Evolutionary conservation across 2,888 invertebrate species (phyloP).

Genomic region (Clivina fossor): DNA sequence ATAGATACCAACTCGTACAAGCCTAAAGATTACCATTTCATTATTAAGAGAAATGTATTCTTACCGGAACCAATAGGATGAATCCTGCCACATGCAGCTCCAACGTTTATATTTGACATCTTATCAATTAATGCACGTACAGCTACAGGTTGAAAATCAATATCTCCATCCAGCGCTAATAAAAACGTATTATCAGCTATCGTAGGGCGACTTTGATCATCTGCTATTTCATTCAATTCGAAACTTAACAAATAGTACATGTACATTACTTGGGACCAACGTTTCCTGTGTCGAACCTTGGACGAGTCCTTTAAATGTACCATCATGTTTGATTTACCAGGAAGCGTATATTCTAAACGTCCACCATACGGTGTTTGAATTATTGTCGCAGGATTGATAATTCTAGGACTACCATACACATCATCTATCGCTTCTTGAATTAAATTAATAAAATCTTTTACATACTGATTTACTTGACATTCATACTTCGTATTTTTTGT

Average conservation of each 20-base stretch:
- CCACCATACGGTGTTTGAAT: conserved; percentile 97
- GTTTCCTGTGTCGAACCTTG: conserved; percentile 95
- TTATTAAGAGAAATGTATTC: too few species aligned
- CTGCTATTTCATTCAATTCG: conserved; percentile 90
- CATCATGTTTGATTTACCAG: conserved; percentile 96
- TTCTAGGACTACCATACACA: conserved; percentile 91
- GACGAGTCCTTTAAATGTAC: conserved; percentile 97
- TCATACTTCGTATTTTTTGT: conserved; percentile 90
- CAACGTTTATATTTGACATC: conserved; percentile 96
- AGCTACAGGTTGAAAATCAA: conserved; percentile 95
- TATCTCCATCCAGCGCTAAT: conserved; percentile 94
- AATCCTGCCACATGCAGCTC: conserved; percentile 97
- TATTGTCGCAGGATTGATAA: conserved; percentile 89
- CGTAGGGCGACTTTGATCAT: conserved; percentile 87
- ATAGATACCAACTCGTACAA: too few species aligned
- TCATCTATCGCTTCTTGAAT: conserved; percentile 95
- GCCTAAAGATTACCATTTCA: too few species aligned
- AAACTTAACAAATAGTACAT: conserved; percentile 99
- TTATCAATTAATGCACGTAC: conserved; percentile 92
- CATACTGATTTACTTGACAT: conserved; percentile 92
- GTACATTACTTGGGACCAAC: conserved; percentile 99
- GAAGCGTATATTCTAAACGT: conserved; percentile 88
- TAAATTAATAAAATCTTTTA: conserved; percentile 86
- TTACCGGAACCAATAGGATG: conserved; percentile 90
- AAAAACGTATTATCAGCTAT: conserved; percentile 96